These are phyloP conservation scores for Oreonectes daqikongensis DNA, from an alignment of 2,797 vertebrate genomes.

Conservation along the genomic window DNA sequence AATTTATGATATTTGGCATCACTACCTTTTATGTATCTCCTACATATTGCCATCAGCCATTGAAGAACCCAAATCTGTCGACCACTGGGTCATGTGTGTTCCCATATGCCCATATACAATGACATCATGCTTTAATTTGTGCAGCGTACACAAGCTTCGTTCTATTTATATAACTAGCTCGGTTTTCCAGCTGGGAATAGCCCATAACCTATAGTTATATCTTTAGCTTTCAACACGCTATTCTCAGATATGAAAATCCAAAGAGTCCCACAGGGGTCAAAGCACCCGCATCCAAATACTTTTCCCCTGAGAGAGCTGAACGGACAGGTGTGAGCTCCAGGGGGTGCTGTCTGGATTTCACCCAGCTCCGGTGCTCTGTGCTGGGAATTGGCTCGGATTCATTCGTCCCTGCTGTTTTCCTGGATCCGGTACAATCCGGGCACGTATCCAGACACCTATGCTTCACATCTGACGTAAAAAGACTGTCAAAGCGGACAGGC, in stretches of 20 bases:
- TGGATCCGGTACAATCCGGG: constrained; percentile 51
- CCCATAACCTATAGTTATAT: constrained; percentile 19
- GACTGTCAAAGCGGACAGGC: constrained; percentile 41
- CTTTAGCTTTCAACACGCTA: constrained; percentile 19
- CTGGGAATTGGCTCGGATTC: constrained; percentile 50
- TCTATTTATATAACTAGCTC: constrained; percentile 19
- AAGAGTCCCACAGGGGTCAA: constrained; percentile 33
- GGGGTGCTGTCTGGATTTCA: constrained; percentile 45
- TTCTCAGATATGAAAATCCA: constrained; percentile 35
- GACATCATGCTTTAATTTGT: constrained; percentile 15
- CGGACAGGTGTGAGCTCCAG: constrained; percentile 55
- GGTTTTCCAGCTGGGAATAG: background rate
- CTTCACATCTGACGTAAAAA: constrained; percentile 48
- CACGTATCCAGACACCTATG: constrained; percentile 47
- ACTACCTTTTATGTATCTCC: background rate
- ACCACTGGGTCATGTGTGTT: constrained; percentile 15
- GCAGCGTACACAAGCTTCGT: background rate
- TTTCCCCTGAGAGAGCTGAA: constrained; percentile 41
- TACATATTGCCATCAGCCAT: background rate
- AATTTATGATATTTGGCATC: background rate
- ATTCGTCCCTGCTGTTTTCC: constrained; percentile 53
- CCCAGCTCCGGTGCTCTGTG: constrained; percentile 38
- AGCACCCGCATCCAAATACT: constrained; percentile 1
- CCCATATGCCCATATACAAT: constrained; percentile 18
- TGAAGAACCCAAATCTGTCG: constrained; percentile 10